Evolutionary conservation across 2,113 vertebrate species (phyloP).

Genomic region (Aphyosemion australe): DNA sequence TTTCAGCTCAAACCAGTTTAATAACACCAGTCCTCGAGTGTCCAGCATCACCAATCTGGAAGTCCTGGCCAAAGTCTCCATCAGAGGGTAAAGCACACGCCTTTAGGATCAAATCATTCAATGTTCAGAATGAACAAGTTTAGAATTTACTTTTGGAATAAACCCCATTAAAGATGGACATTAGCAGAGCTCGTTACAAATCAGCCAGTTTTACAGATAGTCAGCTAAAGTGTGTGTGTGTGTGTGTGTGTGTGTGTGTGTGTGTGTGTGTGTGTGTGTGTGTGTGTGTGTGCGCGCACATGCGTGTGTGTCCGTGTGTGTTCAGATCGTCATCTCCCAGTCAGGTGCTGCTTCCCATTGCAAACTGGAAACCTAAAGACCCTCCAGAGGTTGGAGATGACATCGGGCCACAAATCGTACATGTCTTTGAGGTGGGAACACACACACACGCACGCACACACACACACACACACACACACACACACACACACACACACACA

Average conservation of each 20-base stretch:
- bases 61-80: conserved; percentile 88
- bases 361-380: conserved; percentile 89
- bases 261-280: too few species aligned
- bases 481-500: too few species aligned
- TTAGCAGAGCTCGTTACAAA: too few species aligned
- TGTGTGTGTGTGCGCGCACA: too few species aligned
- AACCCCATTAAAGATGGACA: too few species aligned
- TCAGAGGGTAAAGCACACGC: conserved; percentile 88
- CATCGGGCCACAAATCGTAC: conserved; percentile 91
- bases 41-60: conserved; percentile 87
- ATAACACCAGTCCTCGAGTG: conserved; percentile 84
- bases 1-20: conserved; percentile 91
- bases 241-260: too few species aligned
- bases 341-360: conserved; percentile 92
- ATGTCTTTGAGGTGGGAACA: conserved; percentile 89
- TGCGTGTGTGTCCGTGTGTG: neutral
- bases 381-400: conserved; percentile 87
- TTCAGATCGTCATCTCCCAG: conserved; percentile 89
- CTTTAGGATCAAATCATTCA: too few species aligned
- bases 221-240: neutral
- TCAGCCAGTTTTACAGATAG: too few species aligned
- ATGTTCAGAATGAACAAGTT: too few species aligned
- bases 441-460: neutral
- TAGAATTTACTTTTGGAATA: too few species aligned
- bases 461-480: too few species aligned